These are phyloP conservation scores for Seira ritae DNA, from an alignment of 2,888 invertebrate species.

Conservation along the genomic window DNA sequence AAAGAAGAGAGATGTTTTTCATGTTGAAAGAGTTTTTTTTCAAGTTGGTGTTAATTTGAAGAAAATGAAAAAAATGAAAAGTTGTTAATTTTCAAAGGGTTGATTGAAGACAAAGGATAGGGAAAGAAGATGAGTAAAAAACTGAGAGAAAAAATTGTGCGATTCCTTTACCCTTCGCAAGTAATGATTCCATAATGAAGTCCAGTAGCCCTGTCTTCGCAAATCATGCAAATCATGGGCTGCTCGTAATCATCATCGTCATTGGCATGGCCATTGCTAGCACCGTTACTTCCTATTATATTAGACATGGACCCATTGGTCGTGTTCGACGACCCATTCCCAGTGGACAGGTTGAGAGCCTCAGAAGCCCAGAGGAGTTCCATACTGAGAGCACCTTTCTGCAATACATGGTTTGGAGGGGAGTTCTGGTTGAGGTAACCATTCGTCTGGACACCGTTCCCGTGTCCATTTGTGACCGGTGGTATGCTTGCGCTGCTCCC, in stretches of 20 bases:
- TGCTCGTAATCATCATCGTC: slow-evolving; percentile 87
- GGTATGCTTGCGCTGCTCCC: slow-evolving; percentile 41
- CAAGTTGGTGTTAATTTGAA: slow-evolving; percentile 6
- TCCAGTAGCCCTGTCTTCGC: slow-evolving; percentile 98
- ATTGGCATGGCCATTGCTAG: slow-evolving; percentile 51
- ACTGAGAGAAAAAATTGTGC: slow-evolving; percentile 16
- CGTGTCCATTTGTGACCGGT: slow-evolving; percentile 74
- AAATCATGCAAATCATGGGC: slow-evolving; percentile 98
- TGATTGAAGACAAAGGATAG: slow-evolving; percentile 5
- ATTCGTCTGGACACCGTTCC: slow-evolving; percentile 71
- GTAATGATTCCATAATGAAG: slow-evolving; percentile 99
- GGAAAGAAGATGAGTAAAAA: slow-evolving; percentile 31
- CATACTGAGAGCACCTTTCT: slow-evolving; percentile 85
- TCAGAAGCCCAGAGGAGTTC: slow-evolving; percentile 85
- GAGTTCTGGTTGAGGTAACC: slow-evolving; percentile 66
- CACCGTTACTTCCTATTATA: slow-evolving; percentile 50
- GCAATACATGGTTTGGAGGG: slow-evolving; percentile 65
- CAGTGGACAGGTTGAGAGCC: slow-evolving; percentile 72
- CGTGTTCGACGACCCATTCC: slow-evolving; percentile 69
- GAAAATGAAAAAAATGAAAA: slow-evolving; percentile 34
- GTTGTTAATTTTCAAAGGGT: neutral
- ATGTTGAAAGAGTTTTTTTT: neutral
- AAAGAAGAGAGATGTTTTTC: slow-evolving; percentile 36
- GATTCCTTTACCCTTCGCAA: slow-evolving; percentile 89
- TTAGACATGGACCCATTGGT: slow-evolving; percentile 60